phyloP scores from a whole-genome alignment of 2,797 vertebrate genomes.

The Limosa lapponica region DNA sequence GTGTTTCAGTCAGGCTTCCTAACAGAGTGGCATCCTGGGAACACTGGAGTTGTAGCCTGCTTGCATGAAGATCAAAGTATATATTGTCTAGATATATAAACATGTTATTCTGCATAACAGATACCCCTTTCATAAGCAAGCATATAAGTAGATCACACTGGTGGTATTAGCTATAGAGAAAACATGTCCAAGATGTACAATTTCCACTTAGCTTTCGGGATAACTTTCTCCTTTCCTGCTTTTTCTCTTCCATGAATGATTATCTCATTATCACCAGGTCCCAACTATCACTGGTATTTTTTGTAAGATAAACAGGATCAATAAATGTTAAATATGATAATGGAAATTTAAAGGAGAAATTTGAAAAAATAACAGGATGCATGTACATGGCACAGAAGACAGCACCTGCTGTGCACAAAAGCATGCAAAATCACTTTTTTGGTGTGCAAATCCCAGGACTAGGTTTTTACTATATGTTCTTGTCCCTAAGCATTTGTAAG shows the following conservation, averaged over 20 bases:
- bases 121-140: rapidly evolving
- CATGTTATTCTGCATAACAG: neutral
- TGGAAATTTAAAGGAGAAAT: neutral
- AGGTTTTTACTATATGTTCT: neutral
- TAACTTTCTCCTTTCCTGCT: neutral
- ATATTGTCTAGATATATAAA: neutral
- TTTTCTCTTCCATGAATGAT: neutral
- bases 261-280: rapidly evolving
- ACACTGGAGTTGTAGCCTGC: neutral
- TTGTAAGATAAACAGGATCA: neutral
- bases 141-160: neutral
- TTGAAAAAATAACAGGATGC: no score
- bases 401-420: neutral
- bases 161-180: neutral
- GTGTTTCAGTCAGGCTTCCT: neutral
- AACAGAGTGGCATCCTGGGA: neutral
- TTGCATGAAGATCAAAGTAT: neutral
- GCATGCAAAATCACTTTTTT: rapidly evolving
- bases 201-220: neutral
- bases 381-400: neutral
- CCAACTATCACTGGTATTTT: neutral
- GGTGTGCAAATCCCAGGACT: no score
- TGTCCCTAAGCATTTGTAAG: neutral
- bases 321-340: neutral
- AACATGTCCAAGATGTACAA: rapidly evolving